These are phyloP conservation scores for Eurytoma californica DNA, from an alignment of 2,888 invertebrate species.

Conservation along the genomic window DNA sequence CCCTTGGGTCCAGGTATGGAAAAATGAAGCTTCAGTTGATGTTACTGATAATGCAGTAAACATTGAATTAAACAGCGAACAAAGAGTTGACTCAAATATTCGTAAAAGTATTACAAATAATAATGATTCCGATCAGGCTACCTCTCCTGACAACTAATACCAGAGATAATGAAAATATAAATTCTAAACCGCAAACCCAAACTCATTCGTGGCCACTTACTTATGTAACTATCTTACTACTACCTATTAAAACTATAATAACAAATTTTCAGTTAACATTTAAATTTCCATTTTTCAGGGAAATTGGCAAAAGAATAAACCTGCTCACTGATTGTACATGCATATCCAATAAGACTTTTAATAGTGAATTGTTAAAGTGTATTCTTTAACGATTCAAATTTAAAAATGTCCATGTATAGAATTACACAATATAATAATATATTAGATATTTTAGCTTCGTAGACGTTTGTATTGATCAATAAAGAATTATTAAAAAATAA, in stretches of 20 bases:
- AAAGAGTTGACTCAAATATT: not conserved
- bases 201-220: slow-evolving; percentile 23
- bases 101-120: not conserved
- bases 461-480: not conserved
- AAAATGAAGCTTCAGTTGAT: slow-evolving; percentile 27
- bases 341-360: not conserved
- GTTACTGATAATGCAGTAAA: slow-evolving; percentile 17
- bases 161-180: slow-evolving; percentile 15
- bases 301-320: slow-evolving; percentile 39
- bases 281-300: slow-evolving; percentile 29
- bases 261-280: not conserved
- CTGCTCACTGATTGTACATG: not conserved
- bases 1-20: slow-evolving; percentile 35
- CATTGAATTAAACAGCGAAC: not conserved
- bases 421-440: not conserved
- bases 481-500: slow-evolving; percentile 19
- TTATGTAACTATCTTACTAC: slow-evolving; percentile 31
- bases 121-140: slow-evolving; percentile 10
- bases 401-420: not conserved
- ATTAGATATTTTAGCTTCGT: slow-evolving; percentile 5
- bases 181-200: slow-evolving; percentile 18
- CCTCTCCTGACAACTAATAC: not conserved
- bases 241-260: not conserved
- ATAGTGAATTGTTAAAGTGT: not conserved
- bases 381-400: not conserved